Base-by-base conservation (phyloP, 2,888 invertebrate genomes). In the Pammene aurita region DNA sequence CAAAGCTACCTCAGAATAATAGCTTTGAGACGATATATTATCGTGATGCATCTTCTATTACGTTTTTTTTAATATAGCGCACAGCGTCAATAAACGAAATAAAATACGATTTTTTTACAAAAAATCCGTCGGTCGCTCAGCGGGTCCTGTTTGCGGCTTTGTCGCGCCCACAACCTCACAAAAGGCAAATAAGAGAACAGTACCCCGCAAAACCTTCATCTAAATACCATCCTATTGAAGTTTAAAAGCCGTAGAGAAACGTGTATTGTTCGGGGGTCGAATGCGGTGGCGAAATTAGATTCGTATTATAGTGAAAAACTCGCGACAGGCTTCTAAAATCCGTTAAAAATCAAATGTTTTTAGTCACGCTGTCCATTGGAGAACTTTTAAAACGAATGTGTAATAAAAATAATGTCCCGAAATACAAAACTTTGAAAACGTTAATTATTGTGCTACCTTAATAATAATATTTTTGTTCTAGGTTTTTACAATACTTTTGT, bases 121-220 rank as follows among this genome's bases (percentile, higher is more conserved):
- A 91, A 92, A 87, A 84, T 75, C 79, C 79, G 80, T 86, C 85
- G 86, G 87, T 81, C 83, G 81, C 92, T 77, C 92, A 88, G 92
- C 91, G 84, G 89, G 91, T 86, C 80, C 86, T 89, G 89, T 90
- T 92, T 91, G 92, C 84, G 91, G 91, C 88, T 85, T 89, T 90
- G 91, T 92, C 92, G 91, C 90, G 90, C 92, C 92, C 90, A 91
- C 90, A 85, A 86, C 83, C 80, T 80, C 80, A 92, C 92, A 92
- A 92, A 89, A 85, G 90, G 89, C 91, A 92, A 91, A 92, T 92
- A 92, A 90, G 88, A 87, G 92, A 91, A 92, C 88, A 90, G 82
- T 89, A 78, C 85, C 70, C 75, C 34, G 60, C 69, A 60, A 90
- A 91, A 92, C 91, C 84, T 86, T 84, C 87, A 88, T 88, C 89